Base-by-base conservation (phyloP, 1,140 invertebrate species). In the Chrysoperla carnea region DNA sequence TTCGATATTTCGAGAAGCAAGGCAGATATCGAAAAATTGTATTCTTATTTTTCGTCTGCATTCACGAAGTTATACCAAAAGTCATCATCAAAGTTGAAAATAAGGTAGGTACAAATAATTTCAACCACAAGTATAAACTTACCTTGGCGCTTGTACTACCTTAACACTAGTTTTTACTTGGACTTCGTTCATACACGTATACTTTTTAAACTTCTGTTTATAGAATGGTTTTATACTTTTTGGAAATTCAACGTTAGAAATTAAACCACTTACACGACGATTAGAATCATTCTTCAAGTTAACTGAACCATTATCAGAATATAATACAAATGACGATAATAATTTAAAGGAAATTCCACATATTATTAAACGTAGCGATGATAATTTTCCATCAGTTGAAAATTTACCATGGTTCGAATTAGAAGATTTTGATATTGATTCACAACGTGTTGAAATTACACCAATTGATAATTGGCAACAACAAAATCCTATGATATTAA, bases 161-260 rank as follows among this genome's bases (percentile, higher is more conserved):
- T n/a, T n/a, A n/a, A n/a, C n/a, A n/a, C n/a, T n/a, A n/a, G n/a
- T n/a, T n/a, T n/a, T n/a, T n/a, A n/a, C n/a, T n/a, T n/a, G n/a
- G n/a, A n/a, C n/a, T n/a, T n/a, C n/a, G n/a, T n/a, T n/a, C n/a
- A n/a, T n/a, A n/a, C n/a, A n/a, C n/a, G n/a, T n/a, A n/a, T n/a
- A n/a, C n/a, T n/a, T n/a, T n/a, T n/a, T n/a, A n/a, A n/a, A n/a
- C n/a, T 39, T 2, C 36, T 46, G 43, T 48, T 49, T 52, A 42
- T 37, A 73, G 67, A 69, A 73, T 45, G 77, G 76, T 13, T 59
- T 78, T 27, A 64, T 80, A 17, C 68, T 80, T 47, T 55, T 75
- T 31, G 68, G 74, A 35, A 75, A 78, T 48, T 58, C 65, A 0
- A 75, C 73, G 0, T 64, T 76, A 23, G 77, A 80, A 59, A 73